Conservation (phyloP, 2,888 invertebrate species). For the Limenitis camilla region DNA sequence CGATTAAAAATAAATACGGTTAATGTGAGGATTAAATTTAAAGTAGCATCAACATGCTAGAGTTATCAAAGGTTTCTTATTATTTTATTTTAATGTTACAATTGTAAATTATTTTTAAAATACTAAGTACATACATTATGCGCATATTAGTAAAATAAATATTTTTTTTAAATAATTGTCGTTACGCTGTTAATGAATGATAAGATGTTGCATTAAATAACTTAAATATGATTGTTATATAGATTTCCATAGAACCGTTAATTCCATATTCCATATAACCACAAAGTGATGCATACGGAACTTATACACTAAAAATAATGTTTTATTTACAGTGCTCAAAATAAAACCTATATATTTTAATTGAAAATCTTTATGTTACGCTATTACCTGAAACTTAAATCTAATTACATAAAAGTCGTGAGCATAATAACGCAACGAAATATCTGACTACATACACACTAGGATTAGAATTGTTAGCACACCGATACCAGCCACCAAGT, state of each 20-base stretch:
- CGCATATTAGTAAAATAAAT: constrained; percentile 5
- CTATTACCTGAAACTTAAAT: constrained; percentile 37
- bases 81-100: not conserved
- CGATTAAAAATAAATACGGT: not conserved
- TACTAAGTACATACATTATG: not conserved
- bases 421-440: constrained; percentile 62
- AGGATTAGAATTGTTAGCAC: constrained; percentile 72
- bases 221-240: constrained; percentile 7
- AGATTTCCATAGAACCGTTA: not conserved
- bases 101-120: not conserved
- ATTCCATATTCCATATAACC: not conserved
- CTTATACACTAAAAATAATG: constrained; percentile 1
- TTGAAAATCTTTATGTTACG: constrained; percentile 27
- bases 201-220: constrained; percentile 7
- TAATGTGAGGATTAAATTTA: constrained; percentile 2
- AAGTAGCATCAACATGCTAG: constrained; percentile 11
- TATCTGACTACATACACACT: constrained; percentile 44
- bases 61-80: constrained; percentile 4
- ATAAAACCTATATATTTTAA: constrained; percentile 13
- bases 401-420: constrained; percentile 46
- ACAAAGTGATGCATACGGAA: too few species aligned
- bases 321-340: constrained; percentile 17
- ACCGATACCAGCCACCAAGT: constrained; percentile 63
- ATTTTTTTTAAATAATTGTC: not conserved
- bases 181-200: constrained; percentile 13